These are phyloP conservation scores for Drosophila fungiperda DNA, from an alignment of 2,888 invertebrate genomes.

Conservation along the genomic window DNA sequence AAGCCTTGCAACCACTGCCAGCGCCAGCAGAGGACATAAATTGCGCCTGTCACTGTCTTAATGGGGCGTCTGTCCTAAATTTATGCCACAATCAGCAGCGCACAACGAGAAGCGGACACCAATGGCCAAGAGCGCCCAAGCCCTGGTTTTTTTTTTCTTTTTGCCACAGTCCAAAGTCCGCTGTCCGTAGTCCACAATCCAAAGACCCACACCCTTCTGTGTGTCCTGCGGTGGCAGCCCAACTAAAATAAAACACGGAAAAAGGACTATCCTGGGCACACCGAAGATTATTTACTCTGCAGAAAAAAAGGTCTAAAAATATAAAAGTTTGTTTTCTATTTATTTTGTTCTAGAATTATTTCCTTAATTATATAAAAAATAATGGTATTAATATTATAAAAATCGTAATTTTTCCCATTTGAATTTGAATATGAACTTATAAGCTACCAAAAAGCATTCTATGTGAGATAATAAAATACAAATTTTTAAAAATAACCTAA, in stretches of 20 bases:
- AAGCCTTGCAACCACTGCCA: slow-evolving; percentile 57
- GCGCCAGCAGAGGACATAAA: slow-evolving; percentile 74
- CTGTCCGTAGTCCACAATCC: not conserved
- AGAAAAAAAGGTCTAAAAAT: not conserved
- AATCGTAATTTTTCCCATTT: not conserved
- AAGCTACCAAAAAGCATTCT: not conserved
- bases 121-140: slow-evolving; percentile 39
- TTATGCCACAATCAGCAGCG: slow-evolving; percentile 82
- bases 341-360: no score
- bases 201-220: slow-evolving; percentile 58
- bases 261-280: no score
- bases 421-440: no score
- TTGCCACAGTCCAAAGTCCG: slow-evolving; percentile 19
- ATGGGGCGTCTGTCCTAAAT: slow-evolving; percentile 81
- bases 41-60: slow-evolving; percentile 83
- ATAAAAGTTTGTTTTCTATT: not conserved
- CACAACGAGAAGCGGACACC: slow-evolving; percentile 24
- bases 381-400: not conserved
- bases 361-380: not conserved
- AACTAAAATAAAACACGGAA: slow-evolving; percentile 65
- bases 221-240: slow-evolving; percentile 67
- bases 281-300: not conserved
- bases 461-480: not conserved
- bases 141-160: not conserved
- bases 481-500: not conserved